phyloP scores from a whole-genome alignment of 2,888 invertebrate species.

The Busseola fusca region DNA sequence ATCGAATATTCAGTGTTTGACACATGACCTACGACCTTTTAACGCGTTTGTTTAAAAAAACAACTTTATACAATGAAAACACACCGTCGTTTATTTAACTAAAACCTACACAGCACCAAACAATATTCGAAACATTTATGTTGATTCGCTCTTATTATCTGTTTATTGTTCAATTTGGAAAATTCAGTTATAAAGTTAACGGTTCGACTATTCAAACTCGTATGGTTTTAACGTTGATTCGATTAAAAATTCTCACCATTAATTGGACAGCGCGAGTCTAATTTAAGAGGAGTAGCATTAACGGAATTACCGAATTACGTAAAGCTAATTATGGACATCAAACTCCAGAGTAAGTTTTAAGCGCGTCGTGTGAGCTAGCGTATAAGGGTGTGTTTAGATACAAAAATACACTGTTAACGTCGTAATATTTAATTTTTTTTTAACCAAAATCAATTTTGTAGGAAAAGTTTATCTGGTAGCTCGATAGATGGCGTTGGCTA shows the following conservation, averaged over 20 bases:
- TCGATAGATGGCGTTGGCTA: too few relatives aligned
- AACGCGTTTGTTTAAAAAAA: slow-evolving; percentile 21
- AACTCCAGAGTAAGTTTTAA: slow-evolving; percentile 76
- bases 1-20: slow-evolving; percentile 32
- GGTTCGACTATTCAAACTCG: slow-evolving; percentile 51
- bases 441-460: too few relatives aligned
- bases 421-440: too few relatives aligned
- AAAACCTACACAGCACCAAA: slow-evolving; percentile 34
- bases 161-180: slow-evolving; percentile 55
- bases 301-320: slow-evolving; percentile 77
- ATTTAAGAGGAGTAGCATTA: slow-evolving; percentile 75
- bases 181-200: slow-evolving; percentile 59
- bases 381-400: slow-evolving; percentile 43
- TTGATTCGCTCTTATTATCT: slow-evolving; percentile 32
- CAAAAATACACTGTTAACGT: background rate
- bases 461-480: too few relatives aligned
- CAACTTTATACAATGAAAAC: slow-evolving; percentile 36
- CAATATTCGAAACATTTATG: slow-evolving; percentile 46
- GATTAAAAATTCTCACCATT: slow-evolving; percentile 73
- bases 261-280: slow-evolving; percentile 72
- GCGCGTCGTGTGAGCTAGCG: slow-evolving; percentile 62
- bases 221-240: slow-evolving; percentile 61
- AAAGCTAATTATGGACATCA: slow-evolving; percentile 83
- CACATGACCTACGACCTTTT: slow-evolving; percentile 28
- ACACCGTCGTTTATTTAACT: slow-evolving; percentile 42